Conservation (phyloP, 2,113 vertebrate genomes). For the Xiphophorus maculatus region DNA sequence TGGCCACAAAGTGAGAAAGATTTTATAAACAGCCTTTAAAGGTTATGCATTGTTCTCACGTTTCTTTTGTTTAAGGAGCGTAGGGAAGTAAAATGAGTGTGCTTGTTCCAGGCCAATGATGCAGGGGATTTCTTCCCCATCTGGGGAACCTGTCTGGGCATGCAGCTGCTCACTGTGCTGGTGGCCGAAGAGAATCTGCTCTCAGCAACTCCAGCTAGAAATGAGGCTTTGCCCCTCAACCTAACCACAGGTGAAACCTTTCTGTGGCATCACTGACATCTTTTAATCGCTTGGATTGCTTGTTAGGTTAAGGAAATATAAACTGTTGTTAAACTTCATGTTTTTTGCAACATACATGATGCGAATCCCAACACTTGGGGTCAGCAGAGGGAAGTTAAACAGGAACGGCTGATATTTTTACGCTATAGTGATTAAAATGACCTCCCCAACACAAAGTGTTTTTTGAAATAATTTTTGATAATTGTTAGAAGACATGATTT, state of each 20-base stretch:
- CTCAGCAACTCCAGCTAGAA: conserved; percentile 68
- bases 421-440: not conserved
- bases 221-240: conserved; percentile 80
- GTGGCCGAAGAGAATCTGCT: conserved; percentile 79
- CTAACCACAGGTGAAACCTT: conserved; percentile 68
- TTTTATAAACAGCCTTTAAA: not conserved
- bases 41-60: not conserved
- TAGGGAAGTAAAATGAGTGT: not conserved
- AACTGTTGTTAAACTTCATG: not conserved
- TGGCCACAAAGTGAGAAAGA: not conserved
- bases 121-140: conserved; percentile 82
- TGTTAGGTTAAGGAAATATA: not conserved
- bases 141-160: conserved; percentile 85
- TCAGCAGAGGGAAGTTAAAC: conserved; percentile 34
- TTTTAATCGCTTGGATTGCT: not conserved
- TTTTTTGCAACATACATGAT: conserved; percentile 2
- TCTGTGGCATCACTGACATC: not conserved
- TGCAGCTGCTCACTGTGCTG: conserved; percentile 81
- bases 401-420: not conserved
- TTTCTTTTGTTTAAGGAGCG: not conserved
- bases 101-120: conserved; percentile 78
- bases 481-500: no score
- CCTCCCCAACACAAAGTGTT: no score
- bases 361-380: conserved; percentile 37
- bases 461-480: no score